Conservation (phyloP, 2,888 invertebrate species). For the Myopa tessellatipennis region DNA sequence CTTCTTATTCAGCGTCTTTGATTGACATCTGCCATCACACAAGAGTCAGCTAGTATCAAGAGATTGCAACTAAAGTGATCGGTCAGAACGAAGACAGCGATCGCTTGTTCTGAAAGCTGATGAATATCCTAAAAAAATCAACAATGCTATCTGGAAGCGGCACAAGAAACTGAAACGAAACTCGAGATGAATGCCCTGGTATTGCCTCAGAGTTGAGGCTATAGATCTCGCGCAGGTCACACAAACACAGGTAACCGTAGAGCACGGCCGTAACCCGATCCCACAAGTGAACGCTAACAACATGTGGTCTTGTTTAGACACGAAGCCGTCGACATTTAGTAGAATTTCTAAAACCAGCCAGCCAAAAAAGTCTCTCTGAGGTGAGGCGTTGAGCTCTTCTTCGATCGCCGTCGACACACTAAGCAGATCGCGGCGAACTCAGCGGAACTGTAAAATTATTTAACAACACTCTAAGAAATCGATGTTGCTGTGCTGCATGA, state of each 20-base stretch:
- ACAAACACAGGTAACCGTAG: background rate
- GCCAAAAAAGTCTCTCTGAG: background rate
- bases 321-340: background rate
- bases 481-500: background rate
- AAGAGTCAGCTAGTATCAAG: background rate
- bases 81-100: too few species aligned
- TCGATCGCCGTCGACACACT: background rate
- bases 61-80: background rate
- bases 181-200: constrained; percentile 21
- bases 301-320: background rate
- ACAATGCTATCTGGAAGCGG: background rate
- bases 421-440: background rate
- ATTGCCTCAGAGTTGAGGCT: constrained; percentile 3
- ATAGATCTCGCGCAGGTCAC: background rate
- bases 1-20: too few species aligned
- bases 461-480: too few species aligned
- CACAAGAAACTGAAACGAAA: constrained; percentile 21
- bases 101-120: too few species aligned
- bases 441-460: background rate
- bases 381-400: background rate
- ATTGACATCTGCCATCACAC: too few species aligned
- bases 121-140: too few species aligned
- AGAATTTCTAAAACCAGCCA: background rate
- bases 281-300: constrained; percentile 4
- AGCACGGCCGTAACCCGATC: constrained; percentile 11